Conservation (phyloP, 2,797 vertebrate species). For the Leptatherina wallacei region DNA sequence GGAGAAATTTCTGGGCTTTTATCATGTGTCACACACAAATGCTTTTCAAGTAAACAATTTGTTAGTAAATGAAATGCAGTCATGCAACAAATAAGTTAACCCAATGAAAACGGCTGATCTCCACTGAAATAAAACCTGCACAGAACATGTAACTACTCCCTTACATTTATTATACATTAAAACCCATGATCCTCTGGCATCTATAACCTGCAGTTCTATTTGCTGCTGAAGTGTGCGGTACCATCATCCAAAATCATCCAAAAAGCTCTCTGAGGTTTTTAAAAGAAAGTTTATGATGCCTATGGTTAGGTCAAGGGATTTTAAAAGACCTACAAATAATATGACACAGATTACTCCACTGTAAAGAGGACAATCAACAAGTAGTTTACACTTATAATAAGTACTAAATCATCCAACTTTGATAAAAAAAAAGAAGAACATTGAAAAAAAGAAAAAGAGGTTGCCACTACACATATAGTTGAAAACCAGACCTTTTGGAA, state of each 20-base stretch:
- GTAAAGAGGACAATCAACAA: not conserved
- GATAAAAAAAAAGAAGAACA: not conserved
- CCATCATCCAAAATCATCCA: not conserved
- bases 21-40: constrained; percentile 28
- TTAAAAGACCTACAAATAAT: constrained; percentile 3
- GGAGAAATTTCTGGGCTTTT: constrained; percentile 3
- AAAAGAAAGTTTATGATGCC: not conserved
- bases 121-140: too few species aligned
- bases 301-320: not conserved
- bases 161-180: constrained; percentile 1
- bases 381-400: constrained; percentile 4
- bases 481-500: not conserved
- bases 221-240: not conserved
- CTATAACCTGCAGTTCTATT: constrained; percentile 1
- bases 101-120: not conserved
- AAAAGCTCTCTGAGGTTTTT: constrained; percentile 7
- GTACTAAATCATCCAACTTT: not conserved
- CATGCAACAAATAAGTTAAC: not conserved
- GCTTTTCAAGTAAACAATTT: constrained; percentile 19
- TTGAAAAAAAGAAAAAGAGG: not conserved
- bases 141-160: not conserved
- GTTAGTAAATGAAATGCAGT: constrained; percentile 8
- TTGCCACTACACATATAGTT: not conserved
- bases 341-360: not conserved
- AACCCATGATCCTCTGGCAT: constrained; percentile 11